Percentiles rank a stretch among this genome's conserved stretches.
phyloP scores from a whole-genome alignment of 64 coral and sea anemone genomes.

The Astreopora myriophthalma region DNA sequence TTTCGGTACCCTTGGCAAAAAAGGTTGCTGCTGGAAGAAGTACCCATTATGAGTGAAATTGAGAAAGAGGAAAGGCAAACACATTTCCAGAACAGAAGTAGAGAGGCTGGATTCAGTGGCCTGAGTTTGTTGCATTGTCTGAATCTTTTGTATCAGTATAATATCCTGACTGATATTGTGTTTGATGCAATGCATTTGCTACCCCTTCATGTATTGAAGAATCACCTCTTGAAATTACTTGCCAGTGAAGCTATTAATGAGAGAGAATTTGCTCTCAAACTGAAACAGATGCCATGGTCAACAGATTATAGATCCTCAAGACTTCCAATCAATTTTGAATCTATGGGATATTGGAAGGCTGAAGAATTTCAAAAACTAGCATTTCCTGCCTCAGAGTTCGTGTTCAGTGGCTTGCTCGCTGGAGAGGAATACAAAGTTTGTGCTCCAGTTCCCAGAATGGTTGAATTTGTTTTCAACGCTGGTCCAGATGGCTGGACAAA shows the following conservation, averaged over 20 bases:
- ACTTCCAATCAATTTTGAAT: constrained; percentile 68
- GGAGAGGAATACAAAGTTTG: constrained; percentile 65
- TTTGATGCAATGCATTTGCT: constrained; percentile 85
- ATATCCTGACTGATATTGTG: constrained; percentile 58
- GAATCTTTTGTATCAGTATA: constrained; percentile 39
- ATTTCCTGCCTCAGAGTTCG: constrained; percentile 71
- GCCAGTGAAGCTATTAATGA: constrained; percentile 19
- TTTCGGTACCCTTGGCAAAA: constrained; percentile 64
- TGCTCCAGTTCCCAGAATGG: constrained; percentile 72
- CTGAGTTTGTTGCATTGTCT: constrained; percentile 55
- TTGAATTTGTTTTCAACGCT: constrained; percentile 74
- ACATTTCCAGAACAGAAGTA: constrained; percentile 24
- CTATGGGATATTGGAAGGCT: constrained; percentile 69
- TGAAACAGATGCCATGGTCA: constrained; percentile 75
- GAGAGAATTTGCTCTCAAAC: constrained; percentile 53
- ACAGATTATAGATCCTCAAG: constrained; percentile 73
- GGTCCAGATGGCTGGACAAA: constrained; percentile 71
- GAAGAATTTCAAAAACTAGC: constrained; percentile 75
- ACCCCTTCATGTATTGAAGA: constrained; percentile 70
- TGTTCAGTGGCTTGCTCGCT: constrained; percentile 48
- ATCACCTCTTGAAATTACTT: constrained; percentile 67
- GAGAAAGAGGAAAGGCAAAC: constrained; percentile 67
- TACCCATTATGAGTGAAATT: constrained; percentile 57
- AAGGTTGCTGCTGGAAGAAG: constrained; percentile 66
- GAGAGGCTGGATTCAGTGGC: constrained; percentile 70